Evolutionary conservation across 2,113 vertebrate species (phyloP).

Genomic region (Castor canadensis): DNA sequence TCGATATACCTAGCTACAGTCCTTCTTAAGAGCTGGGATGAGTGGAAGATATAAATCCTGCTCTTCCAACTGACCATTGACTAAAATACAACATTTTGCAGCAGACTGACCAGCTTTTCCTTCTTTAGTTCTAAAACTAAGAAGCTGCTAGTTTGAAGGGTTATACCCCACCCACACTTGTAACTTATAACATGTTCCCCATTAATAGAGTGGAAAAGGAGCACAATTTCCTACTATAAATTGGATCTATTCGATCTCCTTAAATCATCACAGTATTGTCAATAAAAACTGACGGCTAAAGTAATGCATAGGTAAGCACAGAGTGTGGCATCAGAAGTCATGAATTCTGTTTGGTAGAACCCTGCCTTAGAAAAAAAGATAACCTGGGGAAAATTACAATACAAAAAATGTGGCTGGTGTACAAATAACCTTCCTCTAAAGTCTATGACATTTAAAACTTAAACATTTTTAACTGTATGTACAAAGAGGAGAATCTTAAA

Average conservation of each 20-base stretch:
- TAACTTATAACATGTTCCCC: background rate
- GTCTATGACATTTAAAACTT: no score
- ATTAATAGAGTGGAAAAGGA: background rate
- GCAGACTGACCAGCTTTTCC: background rate
- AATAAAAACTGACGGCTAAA: background rate
- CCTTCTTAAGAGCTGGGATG: background rate
- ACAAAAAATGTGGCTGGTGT: background rate
- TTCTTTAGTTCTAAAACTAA: background rate
- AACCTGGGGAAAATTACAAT: background rate
- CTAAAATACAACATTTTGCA: background rate
- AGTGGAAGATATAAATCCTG: background rate
- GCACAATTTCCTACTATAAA: background rate
- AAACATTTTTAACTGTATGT: background rate
- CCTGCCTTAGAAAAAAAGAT: background rate
- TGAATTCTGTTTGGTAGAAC: background rate
- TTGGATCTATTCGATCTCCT: background rate
- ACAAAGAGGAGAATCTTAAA: background rate
- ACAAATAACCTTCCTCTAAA: background rate
- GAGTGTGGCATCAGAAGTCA: background rate
- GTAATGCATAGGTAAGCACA: background rate
- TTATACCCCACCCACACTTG: background rate
- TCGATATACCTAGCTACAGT: background rate
- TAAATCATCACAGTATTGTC: background rate
- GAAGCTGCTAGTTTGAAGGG: background rate
- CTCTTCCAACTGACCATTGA: background rate